Evolutionary conservation across 2,888 invertebrate genomes (phyloP).

Genomic region (Erebia palarica): DNA sequence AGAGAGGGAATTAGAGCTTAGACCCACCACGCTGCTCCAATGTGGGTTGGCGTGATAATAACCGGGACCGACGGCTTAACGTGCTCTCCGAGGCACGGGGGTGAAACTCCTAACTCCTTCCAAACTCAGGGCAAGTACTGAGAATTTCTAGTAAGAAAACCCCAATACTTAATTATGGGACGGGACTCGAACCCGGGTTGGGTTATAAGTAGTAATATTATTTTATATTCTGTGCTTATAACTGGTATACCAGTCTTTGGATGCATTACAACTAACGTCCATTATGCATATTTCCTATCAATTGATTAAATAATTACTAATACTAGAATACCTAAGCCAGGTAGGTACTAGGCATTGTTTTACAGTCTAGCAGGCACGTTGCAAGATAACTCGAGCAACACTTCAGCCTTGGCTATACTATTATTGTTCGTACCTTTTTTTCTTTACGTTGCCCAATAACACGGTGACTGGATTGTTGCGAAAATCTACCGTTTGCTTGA

Average conservation of each 20-base stretch:
- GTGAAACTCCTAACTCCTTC: too few relatives aligned
- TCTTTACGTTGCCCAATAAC: background rate
- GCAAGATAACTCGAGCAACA: slow-evolving; percentile 12
- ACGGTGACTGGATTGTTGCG: background rate
- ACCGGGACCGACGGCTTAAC: too few relatives aligned
- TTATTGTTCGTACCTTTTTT: slow-evolving; percentile 16
- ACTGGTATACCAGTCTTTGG: background rate
- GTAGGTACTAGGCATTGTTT: slow-evolving; percentile 5
- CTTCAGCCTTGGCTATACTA: slow-evolving; percentile 11
- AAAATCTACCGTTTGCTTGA: background rate
- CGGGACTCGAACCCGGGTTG: too few relatives aligned
- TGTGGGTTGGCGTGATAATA: too few relatives aligned
- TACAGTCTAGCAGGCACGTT: slow-evolving; percentile 9
- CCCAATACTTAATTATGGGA: too few relatives aligned
- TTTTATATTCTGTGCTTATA: too few relatives aligned
- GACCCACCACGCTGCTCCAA: too few relatives aligned
- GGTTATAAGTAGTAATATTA: too few relatives aligned
- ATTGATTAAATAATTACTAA: background rate
- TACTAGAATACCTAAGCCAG: background rate
- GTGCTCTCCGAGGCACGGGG: too few relatives aligned
- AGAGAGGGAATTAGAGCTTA: too few relatives aligned
- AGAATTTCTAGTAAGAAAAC: too few relatives aligned
- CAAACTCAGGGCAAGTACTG: too few relatives aligned
- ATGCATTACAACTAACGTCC: background rate
- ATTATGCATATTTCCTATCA: background rate